Percentiles rank a stretch among this genome's conserved stretches.
These are phyloP conservation scores for Macrophya alboannulata DNA, from an alignment of 2,888 invertebrate genomes.

Conservation along the genomic window DNA sequence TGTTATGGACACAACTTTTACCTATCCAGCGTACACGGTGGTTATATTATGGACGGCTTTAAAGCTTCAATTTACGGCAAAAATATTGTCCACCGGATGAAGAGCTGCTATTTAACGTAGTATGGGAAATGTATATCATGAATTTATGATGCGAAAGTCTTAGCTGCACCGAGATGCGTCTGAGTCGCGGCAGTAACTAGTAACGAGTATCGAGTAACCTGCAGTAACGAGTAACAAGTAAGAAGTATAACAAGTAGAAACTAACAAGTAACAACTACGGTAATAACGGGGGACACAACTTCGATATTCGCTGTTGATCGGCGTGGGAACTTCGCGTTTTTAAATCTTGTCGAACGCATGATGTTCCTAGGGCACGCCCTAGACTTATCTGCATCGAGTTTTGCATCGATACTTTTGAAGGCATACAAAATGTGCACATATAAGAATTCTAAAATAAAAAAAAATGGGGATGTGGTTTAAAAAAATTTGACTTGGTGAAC, in stretches of 20 bases:
- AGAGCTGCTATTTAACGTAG: slow-evolving; percentile 61
- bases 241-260: slow-evolving; percentile 39
- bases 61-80: slow-evolving; percentile 19
- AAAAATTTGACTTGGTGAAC: neutral
- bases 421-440: neutral
- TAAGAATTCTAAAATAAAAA: neutral
- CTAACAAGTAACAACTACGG: slow-evolving; percentile 40
- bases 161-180: slow-evolving; percentile 22
- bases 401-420: neutral
- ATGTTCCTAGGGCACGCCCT: slow-evolving; percentile 38
- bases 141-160: slow-evolving; percentile 62
- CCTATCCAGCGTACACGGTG: slow-evolving; percentile 12
- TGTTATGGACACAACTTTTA: slow-evolving; percentile 64
- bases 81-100: slow-evolving; percentile 61
- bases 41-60: slow-evolving; percentile 14
- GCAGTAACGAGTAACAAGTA: slow-evolving; percentile 32
- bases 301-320: slow-evolving; percentile 44
- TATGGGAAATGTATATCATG: slow-evolving; percentile 63
- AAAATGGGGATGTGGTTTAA: neutral
- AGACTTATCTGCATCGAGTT: neutral
- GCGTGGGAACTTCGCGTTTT: slow-evolving; percentile 52
- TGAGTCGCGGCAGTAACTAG: neutral
- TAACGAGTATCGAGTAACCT: slow-evolving; percentile 49
- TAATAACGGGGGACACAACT: slow-evolving; percentile 50
- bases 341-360: slow-evolving; percentile 12